Evolutionary conservation across 1,140 invertebrate genomes (phyloP), one percentile per base, ranked within the genome.

Genomic region (Danaus melanippus): DNA sequence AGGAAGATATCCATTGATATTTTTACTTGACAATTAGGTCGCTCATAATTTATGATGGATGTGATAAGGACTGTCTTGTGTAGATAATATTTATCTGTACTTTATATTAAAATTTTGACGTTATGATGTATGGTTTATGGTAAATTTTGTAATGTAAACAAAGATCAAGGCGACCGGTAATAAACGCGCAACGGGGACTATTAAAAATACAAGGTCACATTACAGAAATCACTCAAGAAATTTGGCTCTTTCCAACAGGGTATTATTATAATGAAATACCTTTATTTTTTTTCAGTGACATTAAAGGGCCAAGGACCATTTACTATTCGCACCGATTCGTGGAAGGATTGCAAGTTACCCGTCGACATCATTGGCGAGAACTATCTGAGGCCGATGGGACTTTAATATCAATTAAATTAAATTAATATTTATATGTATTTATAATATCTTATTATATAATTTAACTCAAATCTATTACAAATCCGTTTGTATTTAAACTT

Each of bases 321-420:
- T 59, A 71, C 65, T n/a, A 79, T 88, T 15, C 64, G 64, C 8
- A 57, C 74, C 0, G 47, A 56, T 0, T 70, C 63, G 2, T 79
- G 81, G 75, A 84, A 88, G 46, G 64, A 76, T 39, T 88, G 86
- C 69, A 76, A 77, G 10, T 40, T 82, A 6, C 86, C 86, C 0
- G 64, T 67, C 4, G 86, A 88, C 54, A 58, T 73, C 2, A 88
- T 88, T 9, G 86, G 86, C 12, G 67, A 83, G 12, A 75, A 71
- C 12, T 76, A 86, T 53, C 51, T 83, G 1, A 66, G 83, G 53
- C 82, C 77, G 12, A 74, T 67, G 11, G 67, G 60, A 15, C 49
- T 50, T 45, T 70, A 70, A 43, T 32, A 32, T 32, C 6, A 32
- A 3, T 32, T 7, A 32, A 5, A 32, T 32, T 32, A 32, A 32